Evolutionary conservation across 1,140 invertebrate genomes (phyloP).

Genomic region (Wiebesia pumilae): DNA sequence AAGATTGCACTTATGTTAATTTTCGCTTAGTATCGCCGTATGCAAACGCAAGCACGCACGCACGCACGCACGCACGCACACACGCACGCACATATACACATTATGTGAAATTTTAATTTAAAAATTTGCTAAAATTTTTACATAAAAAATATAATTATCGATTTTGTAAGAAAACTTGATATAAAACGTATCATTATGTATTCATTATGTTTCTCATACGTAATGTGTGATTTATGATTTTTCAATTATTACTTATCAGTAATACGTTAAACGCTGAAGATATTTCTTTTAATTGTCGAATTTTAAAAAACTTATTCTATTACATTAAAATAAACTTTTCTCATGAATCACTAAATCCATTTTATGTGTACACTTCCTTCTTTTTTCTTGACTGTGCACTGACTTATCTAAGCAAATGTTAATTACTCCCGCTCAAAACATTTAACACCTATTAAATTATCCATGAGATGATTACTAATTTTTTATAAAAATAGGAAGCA

Average conservation of each 20-base stretch:
- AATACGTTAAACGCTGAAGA: background rate
- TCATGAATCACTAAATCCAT: background rate
- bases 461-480: too few relatives aligned
- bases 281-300: background rate
- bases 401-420: too few relatives aligned
- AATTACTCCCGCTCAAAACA: too few relatives aligned
- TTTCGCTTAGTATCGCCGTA: background rate
- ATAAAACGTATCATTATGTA: background rate
- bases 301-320: background rate
- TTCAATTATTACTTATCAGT: background rate
- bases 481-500: too few relatives aligned
- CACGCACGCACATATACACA: too few relatives aligned
- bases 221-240: background rate
- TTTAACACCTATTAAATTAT: too few relatives aligned
- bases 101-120: background rate
- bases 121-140: background rate
- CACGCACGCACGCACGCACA: too few relatives aligned
- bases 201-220: background rate
- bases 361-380: background rate
- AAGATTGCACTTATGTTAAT: slow-evolving; percentile 9
- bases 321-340: background rate
- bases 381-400: too few relatives aligned
- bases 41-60: background rate
- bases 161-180: background rate
- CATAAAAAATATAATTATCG: background rate